phyloP scores from a whole-genome alignment of 2,888 invertebrate species.

The Elmis aenea region DNA sequence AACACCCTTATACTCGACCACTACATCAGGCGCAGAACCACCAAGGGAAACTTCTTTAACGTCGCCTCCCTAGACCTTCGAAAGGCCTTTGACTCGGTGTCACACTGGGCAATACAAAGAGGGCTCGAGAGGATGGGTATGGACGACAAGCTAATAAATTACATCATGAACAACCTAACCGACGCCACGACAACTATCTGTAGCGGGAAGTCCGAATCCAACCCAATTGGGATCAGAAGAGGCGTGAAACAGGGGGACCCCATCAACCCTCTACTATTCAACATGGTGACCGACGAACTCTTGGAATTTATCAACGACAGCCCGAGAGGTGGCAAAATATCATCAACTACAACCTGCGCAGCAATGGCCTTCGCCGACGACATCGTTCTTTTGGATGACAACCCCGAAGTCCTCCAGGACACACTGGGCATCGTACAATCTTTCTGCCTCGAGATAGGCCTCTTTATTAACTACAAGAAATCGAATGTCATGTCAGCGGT shows the following conservation, averaged over 20 bases:
- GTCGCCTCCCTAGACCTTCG: conserved; percentile 16
- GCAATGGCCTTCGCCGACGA: conserved; percentile 39
- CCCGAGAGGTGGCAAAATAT: conserved; percentile 22
- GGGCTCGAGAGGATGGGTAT: conserved; percentile 12
- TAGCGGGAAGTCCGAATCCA: neutral
- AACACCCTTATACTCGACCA: conserved; percentile 17
- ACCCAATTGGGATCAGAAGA: no score
- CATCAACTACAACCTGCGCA: no score
- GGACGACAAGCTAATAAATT: conserved; percentile 1
- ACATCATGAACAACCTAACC: conserved; percentile 7
- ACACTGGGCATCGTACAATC: conserved; percentile 20
- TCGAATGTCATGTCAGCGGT: conserved; percentile 31
- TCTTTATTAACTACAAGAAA: conserved; percentile 20
- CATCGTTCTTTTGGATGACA: conserved; percentile 33
- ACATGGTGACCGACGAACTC: conserved; percentile 30
- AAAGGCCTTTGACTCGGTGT: conserved; percentile 24
- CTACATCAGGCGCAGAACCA: conserved; percentile 2
- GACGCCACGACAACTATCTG: conserved; percentile 10
- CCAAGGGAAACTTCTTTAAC: conserved; percentile 5
- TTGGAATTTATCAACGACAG: conserved; percentile 5
- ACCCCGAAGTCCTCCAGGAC: conserved; percentile 28
- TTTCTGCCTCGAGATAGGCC: conserved; percentile 19
- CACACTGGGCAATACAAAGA: conserved; percentile 13
- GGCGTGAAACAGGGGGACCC: conserved; percentile 45
- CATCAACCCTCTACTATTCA: conserved; percentile 29